Evolutionary conservation across 2,888 invertebrate species (phyloP), one percentile per base, ranked within the genome.

Genomic region (Epiblema foenella): DNA sequence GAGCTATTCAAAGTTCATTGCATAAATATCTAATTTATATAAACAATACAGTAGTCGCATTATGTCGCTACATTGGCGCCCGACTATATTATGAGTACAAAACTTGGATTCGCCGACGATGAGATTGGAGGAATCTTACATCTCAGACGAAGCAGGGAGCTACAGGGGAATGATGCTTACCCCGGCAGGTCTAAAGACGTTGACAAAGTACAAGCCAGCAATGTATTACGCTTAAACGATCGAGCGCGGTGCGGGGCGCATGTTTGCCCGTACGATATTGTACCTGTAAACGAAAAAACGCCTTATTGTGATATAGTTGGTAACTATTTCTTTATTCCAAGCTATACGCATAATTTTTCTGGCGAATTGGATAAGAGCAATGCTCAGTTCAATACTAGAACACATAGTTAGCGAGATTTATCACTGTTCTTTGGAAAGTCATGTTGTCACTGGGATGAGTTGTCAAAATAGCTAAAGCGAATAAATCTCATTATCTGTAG

Each of bases 121-220:
- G 67, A 49, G 18, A 52, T 17, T 58, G 73, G 75, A 67, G 74
- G 75, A 74, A 73, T 76, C 73, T 78, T 75, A 69, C 65, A 49
- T 69, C 73, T 58, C 9, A 57, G 42, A 60, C 54, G 57, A 66
- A 60, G 68, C 46, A 60, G 58, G 52, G 33, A 39, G 54, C 68
- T 65, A 68, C 64, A 54, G 51, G 63, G 65, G 39, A 57, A 64
- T 64, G 59, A 49, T 66, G 80, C 81, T 80, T 79, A 79, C 82
- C 81, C 59, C 69, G 77, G 76, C 69, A 76, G 72, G 74, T 42
- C 57, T 46, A 58, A 69, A 60, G 69, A 58, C 72, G 74, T 69
- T 73, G 75, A 75, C 68, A 70, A 72, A 80, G 80, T 81, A 81
- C 80, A 80, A 83, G 85, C 85, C 82, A 78, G 85, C 82, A 72